Evolutionary conservation across 1,140 invertebrate genomes (phyloP).

Genomic region (Onthophagus taurus): DNA sequence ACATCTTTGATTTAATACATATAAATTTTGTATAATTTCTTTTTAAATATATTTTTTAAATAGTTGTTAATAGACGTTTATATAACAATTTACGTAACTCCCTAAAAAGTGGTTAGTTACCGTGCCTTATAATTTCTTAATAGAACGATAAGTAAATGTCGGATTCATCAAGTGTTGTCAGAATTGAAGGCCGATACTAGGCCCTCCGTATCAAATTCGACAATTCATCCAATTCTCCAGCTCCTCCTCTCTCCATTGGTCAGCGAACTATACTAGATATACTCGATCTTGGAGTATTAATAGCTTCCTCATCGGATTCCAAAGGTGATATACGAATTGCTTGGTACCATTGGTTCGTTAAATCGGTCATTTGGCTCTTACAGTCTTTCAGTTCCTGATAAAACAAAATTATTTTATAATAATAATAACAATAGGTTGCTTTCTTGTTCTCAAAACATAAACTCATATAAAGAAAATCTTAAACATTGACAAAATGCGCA

Average conservation of each 20-base stretch:
- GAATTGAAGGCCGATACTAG: background rate
- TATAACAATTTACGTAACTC: slow-evolving; percentile 4
- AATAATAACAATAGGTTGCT: too few species aligned
- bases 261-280: slow-evolving; percentile 37
- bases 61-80: too few species aligned
- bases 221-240: too few species aligned
- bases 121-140: background rate
- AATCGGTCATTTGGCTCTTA: slow-evolving; percentile 89
- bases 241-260: slow-evolving; percentile 17
- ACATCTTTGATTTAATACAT: too few species aligned
- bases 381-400: slow-evolving; percentile 89
- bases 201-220: too few species aligned
- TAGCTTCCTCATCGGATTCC: slow-evolving; percentile 54
- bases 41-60: too few species aligned
- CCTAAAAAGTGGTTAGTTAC: background rate
- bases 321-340: slow-evolving; percentile 75
- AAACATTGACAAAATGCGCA: too few species aligned
- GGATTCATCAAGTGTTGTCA: background rate
- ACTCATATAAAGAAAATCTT: too few species aligned
- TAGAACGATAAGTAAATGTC: background rate
- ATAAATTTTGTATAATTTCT: too few species aligned
- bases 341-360: slow-evolving; percentile 95
- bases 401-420: too few species aligned
- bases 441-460: too few species aligned
- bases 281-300: slow-evolving; percentile 31